A percentile compares a stretch with the other conserved stretches of the same genome.
These are phyloP conservation scores for Plutella xylostella DNA, from an alignment of 2,888 invertebrate genomes.

Conservation along the genomic window DNA sequence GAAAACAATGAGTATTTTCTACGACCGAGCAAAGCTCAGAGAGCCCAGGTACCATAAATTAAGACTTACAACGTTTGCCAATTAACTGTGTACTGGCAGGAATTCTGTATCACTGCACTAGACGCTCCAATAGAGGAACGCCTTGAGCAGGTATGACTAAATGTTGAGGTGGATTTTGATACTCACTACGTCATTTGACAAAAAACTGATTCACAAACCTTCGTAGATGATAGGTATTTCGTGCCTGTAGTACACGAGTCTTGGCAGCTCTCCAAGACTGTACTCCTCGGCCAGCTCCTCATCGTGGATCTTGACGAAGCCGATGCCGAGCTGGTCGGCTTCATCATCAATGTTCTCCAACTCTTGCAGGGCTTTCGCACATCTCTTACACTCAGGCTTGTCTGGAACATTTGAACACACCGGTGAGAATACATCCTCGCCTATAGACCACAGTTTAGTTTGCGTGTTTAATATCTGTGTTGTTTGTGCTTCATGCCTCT, in stretches of 20 bases:
- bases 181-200: slow-evolving; percentile 13
- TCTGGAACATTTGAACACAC: slow-evolving; percentile 67
- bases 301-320: slow-evolving; percentile 94
- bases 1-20: too few relatives aligned
- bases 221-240: slow-evolving; percentile 95
- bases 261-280: slow-evolving; percentile 88
- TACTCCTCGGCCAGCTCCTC: slow-evolving; percentile 92
- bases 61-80: not conserved
- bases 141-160: too few relatives aligned
- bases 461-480: slow-evolving; percentile 14
- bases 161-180: slow-evolving; percentile 2
- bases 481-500: slow-evolving; percentile 32
- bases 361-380: slow-evolving; percentile 90
- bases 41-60: too few relatives aligned
- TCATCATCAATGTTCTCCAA: slow-evolving; percentile 95
- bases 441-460: too few relatives aligned
- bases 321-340: slow-evolving; percentile 93
- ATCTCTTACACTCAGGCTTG: slow-evolving; percentile 93
- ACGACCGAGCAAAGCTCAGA: too few relatives aligned
- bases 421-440: too few relatives aligned
- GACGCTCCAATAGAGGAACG: not conserved
- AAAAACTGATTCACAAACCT: slow-evolving; percentile 68
- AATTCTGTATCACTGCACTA: not conserved
- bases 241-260: slow-evolving; percentile 92
- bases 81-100: not conserved